These are phyloP conservation scores for Trissolcus brochymenae DNA, from an alignment of 2,888 invertebrate species.

Conservation along the genomic window DNA sequence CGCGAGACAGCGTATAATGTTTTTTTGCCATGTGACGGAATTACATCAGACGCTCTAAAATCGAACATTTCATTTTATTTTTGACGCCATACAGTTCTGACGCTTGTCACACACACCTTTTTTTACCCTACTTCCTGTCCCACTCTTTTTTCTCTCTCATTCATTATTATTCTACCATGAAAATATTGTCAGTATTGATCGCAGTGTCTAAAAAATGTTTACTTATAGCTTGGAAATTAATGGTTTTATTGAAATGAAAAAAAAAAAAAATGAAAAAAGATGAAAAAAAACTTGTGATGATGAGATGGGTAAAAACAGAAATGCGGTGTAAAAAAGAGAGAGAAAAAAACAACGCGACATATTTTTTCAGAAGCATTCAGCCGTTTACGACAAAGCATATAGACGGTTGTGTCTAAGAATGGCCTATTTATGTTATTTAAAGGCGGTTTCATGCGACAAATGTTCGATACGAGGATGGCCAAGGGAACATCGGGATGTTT, in stretches of 20 bases:
- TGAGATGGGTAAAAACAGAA: neutral
- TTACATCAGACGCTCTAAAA: slow-evolving; percentile 10
- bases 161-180: too few species aligned
- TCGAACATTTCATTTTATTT: slow-evolving; percentile 13
- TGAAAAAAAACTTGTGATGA: too few species aligned
- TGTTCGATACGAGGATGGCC: slow-evolving; percentile 5
- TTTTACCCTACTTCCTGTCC: too few species aligned
- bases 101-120: neutral
- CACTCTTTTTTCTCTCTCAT: too few species aligned
- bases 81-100: neutral
- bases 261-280: too few species aligned
- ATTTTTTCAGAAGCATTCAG: neutral
- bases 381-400: neutral
- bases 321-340: neutral
- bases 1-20: slow-evolving; percentile 20
- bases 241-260: too few species aligned
- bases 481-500: too few species aligned
- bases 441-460: slow-evolving; percentile 23
- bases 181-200: too few species aligned
- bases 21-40: slow-evolving; percentile 11
- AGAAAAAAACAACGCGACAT: neutral
- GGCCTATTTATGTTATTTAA: slow-evolving; percentile 34
- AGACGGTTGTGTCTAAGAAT: slow-evolving; percentile 7
- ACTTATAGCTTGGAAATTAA: too few species aligned
- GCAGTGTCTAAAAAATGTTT: too few species aligned